These are phyloP conservation scores for Caenorhabditis remanei DNA, from an alignment of 1,140 invertebrate genomes.

Conservation along the genomic window DNA sequence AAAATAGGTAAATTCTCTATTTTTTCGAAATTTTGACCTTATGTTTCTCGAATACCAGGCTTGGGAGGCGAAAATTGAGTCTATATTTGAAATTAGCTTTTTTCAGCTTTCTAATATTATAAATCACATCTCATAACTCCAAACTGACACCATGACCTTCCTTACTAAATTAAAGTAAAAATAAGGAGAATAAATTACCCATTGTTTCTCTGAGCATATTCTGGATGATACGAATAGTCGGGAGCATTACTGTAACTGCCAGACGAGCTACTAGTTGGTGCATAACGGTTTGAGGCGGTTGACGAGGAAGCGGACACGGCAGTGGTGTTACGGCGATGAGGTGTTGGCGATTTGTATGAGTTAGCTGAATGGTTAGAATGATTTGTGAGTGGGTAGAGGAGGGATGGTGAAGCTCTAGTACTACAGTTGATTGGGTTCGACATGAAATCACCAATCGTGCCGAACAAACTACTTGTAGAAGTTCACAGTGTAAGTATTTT, in stretches of 20 bases:
- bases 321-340: slow-evolving; percentile 46
- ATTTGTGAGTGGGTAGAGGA: background rate
- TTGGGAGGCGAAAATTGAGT: too few species aligned
- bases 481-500: background rate
- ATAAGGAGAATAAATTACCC: background rate
- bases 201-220: slow-evolving; percentile 44
- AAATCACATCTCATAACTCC: too few species aligned
- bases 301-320: slow-evolving; percentile 34
- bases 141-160: too few species aligned
- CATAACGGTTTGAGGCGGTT: slow-evolving; percentile 36
- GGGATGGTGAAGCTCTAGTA: background rate
- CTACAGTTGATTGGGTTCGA: background rate
- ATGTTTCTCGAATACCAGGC: too few species aligned
- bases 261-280: slow-evolving; percentile 24
- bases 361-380: slow-evolving; percentile 34
- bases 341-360: slow-evolving; percentile 47
- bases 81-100: too few species aligned
- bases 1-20: too few species aligned
- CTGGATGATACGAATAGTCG: slow-evolving; percentile 41
- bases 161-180: too few species aligned
- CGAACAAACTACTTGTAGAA: slow-evolving; percentile 28
- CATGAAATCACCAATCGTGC: slow-evolving; percentile 34
- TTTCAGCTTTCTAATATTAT: too few species aligned
- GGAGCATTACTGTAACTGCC: slow-evolving; percentile 33
- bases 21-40: too few species aligned